Conservation (phyloP, 2,797 vertebrate genomes). For the Smutsia gigantea region DNA sequence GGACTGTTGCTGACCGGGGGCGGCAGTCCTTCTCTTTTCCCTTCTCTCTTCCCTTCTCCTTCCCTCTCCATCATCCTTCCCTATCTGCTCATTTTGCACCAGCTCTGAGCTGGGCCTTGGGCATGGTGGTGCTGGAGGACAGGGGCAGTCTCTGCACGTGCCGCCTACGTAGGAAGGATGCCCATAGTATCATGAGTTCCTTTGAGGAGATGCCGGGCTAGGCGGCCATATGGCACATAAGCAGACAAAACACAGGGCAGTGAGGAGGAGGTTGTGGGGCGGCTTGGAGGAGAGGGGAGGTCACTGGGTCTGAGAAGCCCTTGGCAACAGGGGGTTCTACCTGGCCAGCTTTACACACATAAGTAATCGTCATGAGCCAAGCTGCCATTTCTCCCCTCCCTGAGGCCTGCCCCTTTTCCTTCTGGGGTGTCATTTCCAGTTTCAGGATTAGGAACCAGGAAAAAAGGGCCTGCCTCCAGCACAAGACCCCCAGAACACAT, state of each 20-base stretch:
- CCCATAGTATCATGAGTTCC: not conserved
- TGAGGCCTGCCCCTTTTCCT: not conserved
- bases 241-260: not conserved
- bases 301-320: not conserved
- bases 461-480: not conserved
- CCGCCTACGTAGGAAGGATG: not conserved
- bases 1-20: not conserved
- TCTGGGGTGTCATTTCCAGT: not conserved
- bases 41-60: not conserved
- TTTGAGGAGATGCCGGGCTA: not conserved
- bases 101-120: not conserved
- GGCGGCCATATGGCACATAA: not conserved
- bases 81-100: not conserved
- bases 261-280: not conserved
- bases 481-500: not conserved
- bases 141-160: not conserved
- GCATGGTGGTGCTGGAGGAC: accelerated
- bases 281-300: not conserved
- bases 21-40: not conserved
- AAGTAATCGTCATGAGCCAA: not conserved
- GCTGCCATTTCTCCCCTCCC: not conserved
- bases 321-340: not conserved
- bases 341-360: not conserved
- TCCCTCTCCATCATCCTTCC: not conserved
- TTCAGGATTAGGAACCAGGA: not conserved